A percentile compares a stretch with the other conserved stretches of the same genome.
These are phyloP conservation scores for Euthynnus affinis DNA, from an alignment of 2,797 vertebrate species.

Conservation along the genomic window DNA sequence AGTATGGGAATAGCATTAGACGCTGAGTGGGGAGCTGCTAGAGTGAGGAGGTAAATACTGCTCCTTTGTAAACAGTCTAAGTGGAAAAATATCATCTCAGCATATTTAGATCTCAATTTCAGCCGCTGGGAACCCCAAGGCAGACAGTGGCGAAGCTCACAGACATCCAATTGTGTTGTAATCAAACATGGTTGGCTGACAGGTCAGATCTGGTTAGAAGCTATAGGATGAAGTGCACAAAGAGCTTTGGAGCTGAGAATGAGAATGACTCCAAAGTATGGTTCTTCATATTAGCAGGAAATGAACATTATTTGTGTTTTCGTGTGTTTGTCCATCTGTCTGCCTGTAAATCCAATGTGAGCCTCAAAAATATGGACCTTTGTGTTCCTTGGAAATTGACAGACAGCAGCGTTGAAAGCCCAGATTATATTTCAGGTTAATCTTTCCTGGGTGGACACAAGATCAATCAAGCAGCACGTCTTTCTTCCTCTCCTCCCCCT, in stretches of 20 bases:
- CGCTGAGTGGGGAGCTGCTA: constrained; percentile 11
- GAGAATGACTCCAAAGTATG: constrained; percentile 43
- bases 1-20: constrained; percentile 42
- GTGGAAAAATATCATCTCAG: constrained; percentile 60
- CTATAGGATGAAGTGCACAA: constrained; percentile 35
- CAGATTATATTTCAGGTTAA: constrained; percentile 77
- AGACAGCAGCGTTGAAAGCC: constrained; percentile 33
- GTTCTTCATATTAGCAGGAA: constrained; percentile 26
- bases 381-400: constrained; percentile 36
- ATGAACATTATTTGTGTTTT: constrained; percentile 42
- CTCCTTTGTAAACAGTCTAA: constrained; percentile 43
- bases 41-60: constrained; percentile 47
- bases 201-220: constrained; percentile 63
- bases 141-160: constrained; percentile 21
- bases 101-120: constrained; percentile 59
- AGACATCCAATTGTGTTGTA: constrained; percentile 53
- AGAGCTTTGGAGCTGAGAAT: constrained; percentile 20
- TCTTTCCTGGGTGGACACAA: constrained; percentile 73
- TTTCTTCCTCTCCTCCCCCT: constrained; percentile 85
- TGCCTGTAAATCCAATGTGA: constrained; percentile 2
- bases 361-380: constrained; percentile 32
- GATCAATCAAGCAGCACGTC: constrained; percentile 87
- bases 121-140: constrained; percentile 36
- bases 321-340: constrained; percentile 16
- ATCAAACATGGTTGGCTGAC: constrained; percentile 64